A percentile compares a stretch with the other conserved stretches of the same genome.
Conservation (phyloP, 2,113 vertebrate species). For the Chaenocephalus aceratus region DNA sequence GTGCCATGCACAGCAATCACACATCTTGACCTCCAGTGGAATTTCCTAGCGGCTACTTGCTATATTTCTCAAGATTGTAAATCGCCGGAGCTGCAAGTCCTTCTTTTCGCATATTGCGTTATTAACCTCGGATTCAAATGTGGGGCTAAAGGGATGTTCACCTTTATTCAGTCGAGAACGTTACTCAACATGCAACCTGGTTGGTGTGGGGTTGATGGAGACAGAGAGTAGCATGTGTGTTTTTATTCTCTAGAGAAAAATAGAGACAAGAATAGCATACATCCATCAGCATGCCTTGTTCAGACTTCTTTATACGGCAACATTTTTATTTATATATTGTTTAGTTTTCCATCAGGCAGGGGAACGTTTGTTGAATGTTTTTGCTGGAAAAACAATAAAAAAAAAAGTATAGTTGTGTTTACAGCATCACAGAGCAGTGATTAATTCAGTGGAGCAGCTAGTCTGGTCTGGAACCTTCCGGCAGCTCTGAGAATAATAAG, state of each 20-base stretch:
- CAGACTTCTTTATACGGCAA: neutral
- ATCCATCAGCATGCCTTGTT: conserved; percentile 28
- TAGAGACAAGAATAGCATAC: conserved; percentile 23
- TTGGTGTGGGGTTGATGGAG: conserved; percentile 44
- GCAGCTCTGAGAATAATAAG: conserved; percentile 42
- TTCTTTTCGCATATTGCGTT: conserved; percentile 23
- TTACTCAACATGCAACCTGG: conserved; percentile 15
- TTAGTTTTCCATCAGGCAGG: no score
- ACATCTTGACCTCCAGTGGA: conserved; percentile 28
- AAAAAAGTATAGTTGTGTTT: neutral
- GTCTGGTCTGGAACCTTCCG: conserved; percentile 23
- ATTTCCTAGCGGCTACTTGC: neutral
- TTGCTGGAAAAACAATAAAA: neutral
- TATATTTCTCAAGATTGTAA: conserved; percentile 5
- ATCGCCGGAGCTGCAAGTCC: neutral
- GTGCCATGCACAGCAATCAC: neutral
- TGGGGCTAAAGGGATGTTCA: conserved; percentile 7
- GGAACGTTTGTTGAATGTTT: no score
- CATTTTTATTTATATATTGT: neutral
- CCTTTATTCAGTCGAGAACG: conserved; percentile 34
- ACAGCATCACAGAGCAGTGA: conserved; percentile 18
- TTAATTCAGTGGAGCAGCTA: conserved; percentile 42
- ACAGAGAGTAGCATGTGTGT: neutral
- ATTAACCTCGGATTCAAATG: conserved; percentile 15
- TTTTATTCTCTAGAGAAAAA: conserved; percentile 25